Evolutionary conservation across 2,888 invertebrate genomes (phyloP).

Genomic region (Trichopria drosophilae): DNA sequence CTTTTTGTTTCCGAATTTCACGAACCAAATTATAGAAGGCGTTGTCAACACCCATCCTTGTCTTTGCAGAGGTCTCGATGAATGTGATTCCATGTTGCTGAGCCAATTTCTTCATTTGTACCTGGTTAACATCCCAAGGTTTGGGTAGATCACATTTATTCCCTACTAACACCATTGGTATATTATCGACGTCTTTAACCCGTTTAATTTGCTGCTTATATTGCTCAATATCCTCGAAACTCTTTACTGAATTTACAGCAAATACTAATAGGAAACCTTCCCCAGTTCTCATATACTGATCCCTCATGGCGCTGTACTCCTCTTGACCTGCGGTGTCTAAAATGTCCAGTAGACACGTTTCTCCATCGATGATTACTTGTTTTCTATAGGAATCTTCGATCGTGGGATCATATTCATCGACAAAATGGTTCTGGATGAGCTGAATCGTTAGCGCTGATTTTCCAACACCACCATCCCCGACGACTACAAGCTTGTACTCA

Average conservation of each 20-base stretch:
- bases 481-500: constrained; percentile 96
- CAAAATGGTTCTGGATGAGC: constrained; percentile 95
- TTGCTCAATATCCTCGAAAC: constrained; percentile 83
- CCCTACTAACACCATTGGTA: constrained; percentile 98
- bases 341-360: constrained; percentile 97
- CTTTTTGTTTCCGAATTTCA: constrained; percentile 97
- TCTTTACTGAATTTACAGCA: constrained; percentile 98
- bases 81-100: constrained; percentile 95
- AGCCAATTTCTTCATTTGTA: constrained; percentile 91
- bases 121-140: constrained; percentile 91
- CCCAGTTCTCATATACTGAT: constrained; percentile 99
- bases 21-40: constrained; percentile 99
- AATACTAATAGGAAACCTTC: constrained; percentile 99
- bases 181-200: constrained; percentile 99
- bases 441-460: constrained; percentile 98
- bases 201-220: constrained; percentile 97
- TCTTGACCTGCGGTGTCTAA: constrained; percentile 99
- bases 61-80: constrained; percentile 98
- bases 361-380: constrained; percentile 91
- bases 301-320: constrained; percentile 99
- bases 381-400: constrained; percentile 99
- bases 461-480: constrained; percentile 97
- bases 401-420: constrained; percentile 98
- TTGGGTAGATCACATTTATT: constrained; percentile 98
- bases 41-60: constrained; percentile 99